Percentiles rank a stretch among this genome's conserved stretches.
Conservation (phyloP, 1,140 invertebrate genomes). For the Drosophila pachea region DNA sequence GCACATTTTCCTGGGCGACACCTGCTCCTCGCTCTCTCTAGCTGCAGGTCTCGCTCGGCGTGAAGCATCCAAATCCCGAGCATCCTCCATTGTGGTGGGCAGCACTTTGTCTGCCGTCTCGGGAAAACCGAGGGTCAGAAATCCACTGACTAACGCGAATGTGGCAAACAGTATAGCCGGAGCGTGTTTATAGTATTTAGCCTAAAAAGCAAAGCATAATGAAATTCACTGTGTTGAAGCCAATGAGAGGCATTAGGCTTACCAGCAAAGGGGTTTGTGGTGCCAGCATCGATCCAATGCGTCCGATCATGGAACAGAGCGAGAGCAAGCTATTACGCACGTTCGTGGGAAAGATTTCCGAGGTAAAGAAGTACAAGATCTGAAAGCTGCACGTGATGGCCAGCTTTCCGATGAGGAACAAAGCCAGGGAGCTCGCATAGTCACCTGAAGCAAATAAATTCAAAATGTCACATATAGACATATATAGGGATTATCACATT, state of each 20-base stretch:
- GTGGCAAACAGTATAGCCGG: conserved; percentile 86
- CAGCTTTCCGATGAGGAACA: conserved; percentile 88
- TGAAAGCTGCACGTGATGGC: conserved; percentile 86
- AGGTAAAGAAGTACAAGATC: conserved; percentile 84
- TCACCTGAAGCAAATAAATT: conserved; percentile 48
- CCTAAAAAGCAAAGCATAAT: conserved; percentile 30
- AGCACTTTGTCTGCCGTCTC: conserved; percentile 83
- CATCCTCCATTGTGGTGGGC: conserved; percentile 84
- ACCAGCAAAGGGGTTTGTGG: conserved; percentile 83
- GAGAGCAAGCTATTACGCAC: conserved; percentile 83
- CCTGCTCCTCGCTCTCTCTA: conserved; percentile 2
- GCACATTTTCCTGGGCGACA: conserved; percentile 20
- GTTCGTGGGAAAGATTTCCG: conserved; percentile 85
- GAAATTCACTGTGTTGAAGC: neutral
- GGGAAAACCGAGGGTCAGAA: conserved; percentile 82
- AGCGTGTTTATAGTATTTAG: conserved; percentile 79
- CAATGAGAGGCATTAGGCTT: neutral
- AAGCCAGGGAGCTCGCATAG: conserved; percentile 78
- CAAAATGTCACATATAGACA: neutral
- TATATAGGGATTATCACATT: neutral
- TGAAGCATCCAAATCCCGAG: conserved; percentile 78
- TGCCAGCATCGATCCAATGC: conserved; percentile 84
- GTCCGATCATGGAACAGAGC: conserved; percentile 84
- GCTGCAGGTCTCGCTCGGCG: conserved; percentile 1
- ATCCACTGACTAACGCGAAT: conserved; percentile 82